Conservation (phyloP, 2,797 vertebrate genomes). For the Taeniopygia guttata region DNA sequence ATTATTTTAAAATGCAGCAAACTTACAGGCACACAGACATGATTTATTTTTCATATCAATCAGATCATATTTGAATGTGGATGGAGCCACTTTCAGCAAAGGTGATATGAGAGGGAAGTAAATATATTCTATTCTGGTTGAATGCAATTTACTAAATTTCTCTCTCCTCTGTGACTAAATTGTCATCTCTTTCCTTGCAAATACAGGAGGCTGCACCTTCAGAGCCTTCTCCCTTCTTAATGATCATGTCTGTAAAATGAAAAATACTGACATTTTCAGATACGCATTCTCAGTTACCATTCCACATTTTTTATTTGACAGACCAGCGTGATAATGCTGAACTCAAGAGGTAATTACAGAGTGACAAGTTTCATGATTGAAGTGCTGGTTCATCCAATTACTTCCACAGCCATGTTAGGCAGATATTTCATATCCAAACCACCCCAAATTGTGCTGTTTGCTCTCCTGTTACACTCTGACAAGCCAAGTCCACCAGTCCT, state of each 20-base stretch:
- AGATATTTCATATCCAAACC: background rate
- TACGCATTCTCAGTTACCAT: background rate
- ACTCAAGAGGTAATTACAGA: conserved; percentile 1
- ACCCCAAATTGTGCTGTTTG: background rate
- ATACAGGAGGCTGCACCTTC: background rate
- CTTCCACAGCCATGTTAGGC: background rate
- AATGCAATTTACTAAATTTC: background rate
- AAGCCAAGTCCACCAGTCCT: background rate
- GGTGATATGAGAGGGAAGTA: background rate
- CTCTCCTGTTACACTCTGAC: background rate
- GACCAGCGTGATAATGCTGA: background rate
- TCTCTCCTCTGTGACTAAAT: background rate
- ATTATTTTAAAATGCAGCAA: background rate
- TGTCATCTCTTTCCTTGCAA: background rate
- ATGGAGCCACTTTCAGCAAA: background rate
- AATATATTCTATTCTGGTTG: background rate
- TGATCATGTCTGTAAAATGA: background rate
- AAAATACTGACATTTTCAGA: background rate
- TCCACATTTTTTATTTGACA: background rate
- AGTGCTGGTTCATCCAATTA: background rate
- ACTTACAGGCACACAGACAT: background rate
- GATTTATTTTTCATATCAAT: background rate
- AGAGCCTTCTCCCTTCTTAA: background rate
- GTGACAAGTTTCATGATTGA: background rate
- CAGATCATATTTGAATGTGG: background rate